Evolutionary conservation across 2,888 invertebrate species (phyloP).

Genomic region (Pteria penguin): DNA sequence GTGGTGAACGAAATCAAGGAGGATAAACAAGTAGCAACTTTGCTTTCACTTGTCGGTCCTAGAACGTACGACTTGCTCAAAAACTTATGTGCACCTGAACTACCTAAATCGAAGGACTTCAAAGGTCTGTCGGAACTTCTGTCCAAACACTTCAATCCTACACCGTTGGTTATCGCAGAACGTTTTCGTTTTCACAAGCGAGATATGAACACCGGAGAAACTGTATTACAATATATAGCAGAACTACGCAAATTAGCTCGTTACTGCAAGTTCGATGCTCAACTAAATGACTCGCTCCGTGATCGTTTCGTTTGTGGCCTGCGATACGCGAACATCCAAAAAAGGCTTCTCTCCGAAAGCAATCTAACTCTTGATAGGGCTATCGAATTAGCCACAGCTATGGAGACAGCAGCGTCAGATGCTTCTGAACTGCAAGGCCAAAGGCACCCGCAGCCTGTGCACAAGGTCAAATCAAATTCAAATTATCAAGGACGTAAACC

Average conservation of each 20-base stretch:
- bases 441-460: neutral
- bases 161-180: neutral
- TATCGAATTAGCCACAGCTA: constrained; percentile 33
- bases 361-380: constrained; percentile 33
- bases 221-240: neutral
- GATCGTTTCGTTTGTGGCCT: constrained; percentile 5
- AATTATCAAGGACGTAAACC: too few species aligned
- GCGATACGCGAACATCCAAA: constrained; percentile 1
- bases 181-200: constrained; percentile 41
- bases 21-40: neutral
- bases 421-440: constrained; percentile 33
- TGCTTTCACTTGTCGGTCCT: neutral
- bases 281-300: neutral
- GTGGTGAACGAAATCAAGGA: neutral
- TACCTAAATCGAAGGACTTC: neutral
- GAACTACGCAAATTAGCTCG: constrained; percentile 1
- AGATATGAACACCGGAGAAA: constrained; percentile 33
- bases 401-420: constrained; percentile 43
- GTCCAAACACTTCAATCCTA: neutral
- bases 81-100: neutral
- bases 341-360: constrained; percentile 25
- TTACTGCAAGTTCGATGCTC: neutral
- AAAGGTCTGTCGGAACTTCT: neutral
- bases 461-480: constrained; percentile 2
- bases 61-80: neutral